A percentile compares a stretch with the other conserved stretches of the same genome.
Conservation (phyloP, 2,113 vertebrate species). For the Crotalus helleri region DNA sequence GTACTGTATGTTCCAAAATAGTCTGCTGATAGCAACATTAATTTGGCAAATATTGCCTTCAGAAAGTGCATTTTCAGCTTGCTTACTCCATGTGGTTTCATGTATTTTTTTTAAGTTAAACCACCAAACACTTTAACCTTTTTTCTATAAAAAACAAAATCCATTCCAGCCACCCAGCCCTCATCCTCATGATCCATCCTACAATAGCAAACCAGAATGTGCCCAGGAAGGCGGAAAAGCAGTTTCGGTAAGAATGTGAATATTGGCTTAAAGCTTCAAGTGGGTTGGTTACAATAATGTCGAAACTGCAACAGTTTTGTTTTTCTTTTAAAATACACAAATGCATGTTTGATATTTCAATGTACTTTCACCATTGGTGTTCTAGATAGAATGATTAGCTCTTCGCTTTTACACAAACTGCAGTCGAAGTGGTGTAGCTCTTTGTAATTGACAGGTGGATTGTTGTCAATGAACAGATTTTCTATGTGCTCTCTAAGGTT, state of each 20-base stretch:
- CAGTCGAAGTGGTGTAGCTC: background rate
- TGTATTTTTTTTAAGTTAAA: slow-evolving; percentile 41
- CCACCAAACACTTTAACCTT: slow-evolving; percentile 60
- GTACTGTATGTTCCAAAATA: slow-evolving; percentile 32
- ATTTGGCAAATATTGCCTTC: slow-evolving; percentile 41
- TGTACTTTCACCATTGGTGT: background rate
- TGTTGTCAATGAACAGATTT: background rate
- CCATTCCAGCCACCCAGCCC: slow-evolving; percentile 71
- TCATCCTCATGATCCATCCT: slow-evolving; percentile 68
- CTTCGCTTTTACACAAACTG: background rate
- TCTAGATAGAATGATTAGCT: background rate
- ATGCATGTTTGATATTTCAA: background rate
- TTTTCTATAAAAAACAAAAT: slow-evolving; percentile 65
- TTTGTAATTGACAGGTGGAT: background rate
- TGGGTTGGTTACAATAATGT: slow-evolving; percentile 45
- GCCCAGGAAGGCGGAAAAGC: slow-evolving; percentile 67
- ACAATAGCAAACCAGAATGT: slow-evolving; percentile 69
- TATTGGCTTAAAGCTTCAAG: slow-evolving; percentile 46
- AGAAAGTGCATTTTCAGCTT: slow-evolving; percentile 33
- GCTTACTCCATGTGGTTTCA: slow-evolving; percentile 48
- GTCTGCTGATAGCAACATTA: slow-evolving; percentile 18
- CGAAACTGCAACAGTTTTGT: slow-evolving; percentile 3
- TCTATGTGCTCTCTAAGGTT: background rate
- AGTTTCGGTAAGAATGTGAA: slow-evolving; percentile 65
- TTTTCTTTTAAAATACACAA: background rate